phyloP scores from a whole-genome alignment of 2,888 invertebrate species.

The Phymatocera aterrima region DNA sequence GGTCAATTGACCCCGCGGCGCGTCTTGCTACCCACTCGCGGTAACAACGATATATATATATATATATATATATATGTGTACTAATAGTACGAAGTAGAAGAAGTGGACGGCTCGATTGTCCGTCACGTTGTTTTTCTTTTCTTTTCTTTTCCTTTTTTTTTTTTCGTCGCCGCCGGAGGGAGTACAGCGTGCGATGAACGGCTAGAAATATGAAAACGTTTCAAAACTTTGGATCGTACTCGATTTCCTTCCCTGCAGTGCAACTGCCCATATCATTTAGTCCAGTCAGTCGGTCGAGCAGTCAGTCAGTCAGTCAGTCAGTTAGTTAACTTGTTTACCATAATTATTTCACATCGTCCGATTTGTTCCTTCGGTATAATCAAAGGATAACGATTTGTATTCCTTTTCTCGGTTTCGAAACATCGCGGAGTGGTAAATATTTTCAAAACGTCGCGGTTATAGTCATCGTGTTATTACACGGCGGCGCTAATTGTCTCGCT shows the following conservation, averaged over 20 bases:
- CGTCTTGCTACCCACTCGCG: slow-evolving; percentile 34
- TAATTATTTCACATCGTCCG: neutral
- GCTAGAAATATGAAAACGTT: neutral
- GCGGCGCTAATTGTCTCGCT: neutral
- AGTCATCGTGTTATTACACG: neutral
- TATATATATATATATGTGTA: no score
- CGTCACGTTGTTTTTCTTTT: neutral
- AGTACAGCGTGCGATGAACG: neutral
- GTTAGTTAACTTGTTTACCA: no score
- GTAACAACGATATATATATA: neutral
- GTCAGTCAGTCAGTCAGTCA: no score
- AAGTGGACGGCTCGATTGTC: neutral
- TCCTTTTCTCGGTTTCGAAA: neutral
- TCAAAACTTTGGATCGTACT: neutral
- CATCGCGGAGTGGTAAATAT: neutral
- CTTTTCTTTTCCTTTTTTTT: neutral
- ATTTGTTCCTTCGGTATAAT: slow-evolving; percentile 1
- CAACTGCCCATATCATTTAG: no score
- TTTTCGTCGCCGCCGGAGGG: neutral
- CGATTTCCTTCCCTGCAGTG: neutral
- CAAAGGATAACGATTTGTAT: no score
- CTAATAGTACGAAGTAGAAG: no score
- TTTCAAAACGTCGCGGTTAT: neutral
- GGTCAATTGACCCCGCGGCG: slow-evolving; percentile 37
- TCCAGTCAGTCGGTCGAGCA: no score